Percentiles rank a stretch among this genome's conserved stretches.
Evolutionary conservation across 2,888 invertebrate species (phyloP).

Genomic region (Andrena camellia): DNA sequence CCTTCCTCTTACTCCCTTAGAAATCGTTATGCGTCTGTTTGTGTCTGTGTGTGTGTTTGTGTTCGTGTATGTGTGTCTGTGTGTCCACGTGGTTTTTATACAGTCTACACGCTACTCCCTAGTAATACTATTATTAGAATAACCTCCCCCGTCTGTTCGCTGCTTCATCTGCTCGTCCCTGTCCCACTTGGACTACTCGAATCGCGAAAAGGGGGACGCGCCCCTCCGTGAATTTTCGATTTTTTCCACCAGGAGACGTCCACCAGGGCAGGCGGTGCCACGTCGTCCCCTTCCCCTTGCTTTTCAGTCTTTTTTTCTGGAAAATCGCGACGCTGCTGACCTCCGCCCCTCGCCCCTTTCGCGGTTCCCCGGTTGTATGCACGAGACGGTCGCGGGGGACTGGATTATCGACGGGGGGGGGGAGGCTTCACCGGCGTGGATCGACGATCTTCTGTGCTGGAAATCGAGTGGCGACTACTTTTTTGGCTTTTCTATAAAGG

Average conservation of each 20-base stretch:
- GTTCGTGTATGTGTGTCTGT: neutral
- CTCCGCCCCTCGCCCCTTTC: slow-evolving; percentile 5
- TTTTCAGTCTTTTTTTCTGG: slow-evolving; percentile 54
- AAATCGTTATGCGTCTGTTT: slow-evolving; percentile 52
- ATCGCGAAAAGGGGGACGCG: slow-evolving; percentile 15
- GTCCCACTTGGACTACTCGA: slow-evolving; percentile 21
- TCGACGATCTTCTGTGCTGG: neutral
- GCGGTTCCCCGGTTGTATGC: neutral
- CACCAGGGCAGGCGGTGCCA: slow-evolving; percentile 23
- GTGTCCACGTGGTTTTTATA: slow-evolving; percentile 72
- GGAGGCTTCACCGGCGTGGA: neutral
- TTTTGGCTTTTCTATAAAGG: too few relatives aligned
- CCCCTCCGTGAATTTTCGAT: neutral
- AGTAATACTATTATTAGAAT: slow-evolving; percentile 84
- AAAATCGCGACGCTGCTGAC: slow-evolving; percentile 53
- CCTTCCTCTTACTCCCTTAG: slow-evolving; percentile 36
- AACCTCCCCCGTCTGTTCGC: slow-evolving; percentile 64
- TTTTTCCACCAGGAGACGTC: neutral
- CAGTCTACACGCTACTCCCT: slow-evolving; percentile 84
- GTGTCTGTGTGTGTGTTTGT: neutral
- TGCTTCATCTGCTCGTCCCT: slow-evolving; percentile 6
- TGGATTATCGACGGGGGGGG: neutral
- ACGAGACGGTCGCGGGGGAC: neutral
- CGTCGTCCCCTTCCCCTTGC: slow-evolving; percentile 20
- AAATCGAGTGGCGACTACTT: neutral